Conservation (phyloP, 2,113 vertebrate species). For the Oxyruncus cristatus region DNA sequence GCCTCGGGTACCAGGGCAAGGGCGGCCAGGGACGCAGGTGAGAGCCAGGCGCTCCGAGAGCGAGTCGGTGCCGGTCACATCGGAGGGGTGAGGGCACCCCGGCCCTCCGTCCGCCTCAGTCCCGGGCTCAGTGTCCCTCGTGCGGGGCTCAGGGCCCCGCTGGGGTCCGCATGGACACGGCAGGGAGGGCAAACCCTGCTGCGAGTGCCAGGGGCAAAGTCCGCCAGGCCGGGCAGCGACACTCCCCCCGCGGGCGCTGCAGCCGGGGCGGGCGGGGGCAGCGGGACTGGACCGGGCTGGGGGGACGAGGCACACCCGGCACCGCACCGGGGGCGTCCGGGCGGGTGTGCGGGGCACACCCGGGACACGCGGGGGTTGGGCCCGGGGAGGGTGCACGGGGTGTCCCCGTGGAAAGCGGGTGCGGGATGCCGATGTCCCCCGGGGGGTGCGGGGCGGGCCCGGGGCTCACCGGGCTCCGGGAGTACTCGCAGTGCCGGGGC, state of each 20-base stretch:
- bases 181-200: too few relatives aligned
- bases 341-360: neutral
- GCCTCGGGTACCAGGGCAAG: neutral
- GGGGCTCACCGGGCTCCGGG: neutral
- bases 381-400: too few relatives aligned
- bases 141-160: neutral
- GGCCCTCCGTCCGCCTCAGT: fast-evolving
- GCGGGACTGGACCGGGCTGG: too few relatives aligned
- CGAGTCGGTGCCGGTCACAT: fast-evolving
- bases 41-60: neutral
- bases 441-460: neutral
- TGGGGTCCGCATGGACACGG: fast-evolving
- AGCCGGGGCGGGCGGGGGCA: neutral
- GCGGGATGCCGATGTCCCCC: neutral
- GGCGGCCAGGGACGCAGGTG: neutral
- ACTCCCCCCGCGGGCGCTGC: neutral
- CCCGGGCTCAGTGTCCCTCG: too few relatives aligned
- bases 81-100: fast-evolving
- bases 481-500: fast-evolving
- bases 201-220: too few relatives aligned
- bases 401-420: neutral
- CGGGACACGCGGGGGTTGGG: neutral
- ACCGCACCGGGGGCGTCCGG: neutral
- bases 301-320: neutral
- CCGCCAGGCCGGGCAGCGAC: neutral